Conservation (phyloP, 2,888 invertebrate species). For the Ditylenchus weischeri region DNA sequence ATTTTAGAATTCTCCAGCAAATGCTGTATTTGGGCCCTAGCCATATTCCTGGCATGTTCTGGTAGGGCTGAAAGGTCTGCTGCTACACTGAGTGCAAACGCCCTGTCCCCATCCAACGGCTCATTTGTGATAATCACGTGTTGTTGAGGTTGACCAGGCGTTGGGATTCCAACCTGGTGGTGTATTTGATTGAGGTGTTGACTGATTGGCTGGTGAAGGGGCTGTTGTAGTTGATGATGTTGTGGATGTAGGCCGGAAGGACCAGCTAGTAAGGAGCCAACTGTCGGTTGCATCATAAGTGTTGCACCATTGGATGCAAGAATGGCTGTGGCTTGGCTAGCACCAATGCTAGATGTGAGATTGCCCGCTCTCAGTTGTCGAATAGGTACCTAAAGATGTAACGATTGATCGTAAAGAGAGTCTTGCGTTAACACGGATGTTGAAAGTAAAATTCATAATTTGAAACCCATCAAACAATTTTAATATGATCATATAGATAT, state of each 20-base stretch:
- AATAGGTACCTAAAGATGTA: too few relatives aligned
- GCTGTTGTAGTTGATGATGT: constrained; percentile 23
- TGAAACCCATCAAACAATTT: too few relatives aligned
- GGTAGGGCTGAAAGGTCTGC: constrained; percentile 45
- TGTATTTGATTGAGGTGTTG: background rate
- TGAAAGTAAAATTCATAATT: too few relatives aligned
- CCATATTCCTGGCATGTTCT: constrained; percentile 38
- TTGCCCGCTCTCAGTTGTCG: too few relatives aligned
- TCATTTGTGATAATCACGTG: constrained; percentile 21
- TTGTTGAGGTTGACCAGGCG: constrained; percentile 1
- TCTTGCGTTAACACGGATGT: too few relatives aligned
- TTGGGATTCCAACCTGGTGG: constrained; percentile 1
- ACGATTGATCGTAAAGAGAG: too few relatives aligned
- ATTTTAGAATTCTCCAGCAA: constrained; percentile 27
- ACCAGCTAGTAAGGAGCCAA: background rate
- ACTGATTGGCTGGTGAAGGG: constrained; percentile 14
- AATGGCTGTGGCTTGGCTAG: constrained; percentile 1
- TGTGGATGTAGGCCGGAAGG: constrained; percentile 12
- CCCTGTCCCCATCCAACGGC: constrained; percentile 50
- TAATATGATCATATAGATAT: too few relatives aligned
- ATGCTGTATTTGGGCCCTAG: constrained; percentile 46
- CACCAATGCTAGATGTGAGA: too few relatives aligned
- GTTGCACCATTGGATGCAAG: background rate
- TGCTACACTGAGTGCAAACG: constrained; percentile 50
- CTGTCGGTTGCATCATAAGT: constrained; percentile 7